Evolutionary conservation across 1,140 invertebrate species (phyloP), one percentile per base, ranked within the genome.

Genomic region (Camponotus pennsylvanicus): DNA sequence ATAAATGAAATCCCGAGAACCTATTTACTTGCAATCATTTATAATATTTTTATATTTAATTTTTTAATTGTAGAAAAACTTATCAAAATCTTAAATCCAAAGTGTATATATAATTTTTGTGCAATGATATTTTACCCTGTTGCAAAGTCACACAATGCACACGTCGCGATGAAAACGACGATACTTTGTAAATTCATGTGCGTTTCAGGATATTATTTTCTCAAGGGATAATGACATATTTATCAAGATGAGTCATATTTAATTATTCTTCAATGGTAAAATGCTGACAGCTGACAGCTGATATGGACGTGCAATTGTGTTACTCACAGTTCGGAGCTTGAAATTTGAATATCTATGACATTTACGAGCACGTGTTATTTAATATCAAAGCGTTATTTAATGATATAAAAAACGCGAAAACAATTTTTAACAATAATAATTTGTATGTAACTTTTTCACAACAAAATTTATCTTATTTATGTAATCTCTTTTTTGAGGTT

Each of bases 141-240:
- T 27, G 21, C 8, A 1, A 70, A 42, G 7, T 71, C n/a, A 32
- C 49, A 80, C 21, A 18, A 49, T 11, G 21, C n/a, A 69, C 21
- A 69, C 21, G 15, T 45, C 6, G 32, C 5, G 9, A 71, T 13
- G 32, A 80, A 32, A 18, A 55, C 37, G 15, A 9, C 3, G 34
- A 80, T 42, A 7, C 3, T 40, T 67, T 2, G 76, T 42, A 80
- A 57, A 71, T 71, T 70, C 66, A 80, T 80, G 21, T 52, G 49
- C 4, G 2, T 66, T 57, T n/a, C 45, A 69, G 18, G 9, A 3
- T 32, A 0, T 45, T 71, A 52, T 49, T 37, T 71, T 34, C 3
- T 3, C 11, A 13, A 13, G 5, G 0, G 13, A 18, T 0, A 5
- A 64, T 49, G 4, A 40, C n/a, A 37, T 40, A 13, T 49, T 78